Base-by-base conservation (phyloP, 2,113 vertebrate species). In the Nothocercus julius region DNA sequence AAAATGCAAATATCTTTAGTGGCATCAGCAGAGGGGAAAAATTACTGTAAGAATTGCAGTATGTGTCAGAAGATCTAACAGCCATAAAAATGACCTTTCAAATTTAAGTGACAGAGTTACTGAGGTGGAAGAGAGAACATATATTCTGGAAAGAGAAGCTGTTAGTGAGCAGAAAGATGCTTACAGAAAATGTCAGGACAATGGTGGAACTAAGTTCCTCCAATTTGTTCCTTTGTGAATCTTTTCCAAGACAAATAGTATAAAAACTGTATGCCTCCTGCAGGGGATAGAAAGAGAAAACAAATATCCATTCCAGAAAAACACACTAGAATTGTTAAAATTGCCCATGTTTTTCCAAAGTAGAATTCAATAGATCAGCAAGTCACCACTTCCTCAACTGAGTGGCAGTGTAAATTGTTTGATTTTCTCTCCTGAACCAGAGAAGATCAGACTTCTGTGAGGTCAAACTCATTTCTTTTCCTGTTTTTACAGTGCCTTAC, bases 101-200 rank as follows among this genome's bases (percentile, higher is more conserved):
- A 75, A 96, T 96, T 78, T 88, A 96, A 96, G 77, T 0, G 47
- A 91, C 94, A 64, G 73, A 69, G 45, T 91, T 93, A 84, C 73
- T 94, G 91, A 95, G 82, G 38, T 68, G 90, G 86, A 96, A 97
- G 67, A 90, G 34, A 73, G 77, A 96, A 80, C 45, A 78, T 85
- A 61, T 84, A 83, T 90, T 94, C 76, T 24, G 34, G 38, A 94
- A 84, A 1, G 2, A 68, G 80, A 91, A 91, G 79, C 77, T 93
- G 62, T 97, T 94, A 95, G 78, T 67, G 44, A 73, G 59, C 64
- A 91, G 82, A 74, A 95, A 90, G 82, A 84, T 61, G 58, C 68
- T 75, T 38, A 82, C 40, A 82, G 75, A 93, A 93, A 94, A 93
- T 89, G 84, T 90, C 81, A 87, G 73, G 63, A 66, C 53, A 91